Base-by-base conservation (phyloP, 1,140 invertebrate species). In the Papilio machaon region DNA sequence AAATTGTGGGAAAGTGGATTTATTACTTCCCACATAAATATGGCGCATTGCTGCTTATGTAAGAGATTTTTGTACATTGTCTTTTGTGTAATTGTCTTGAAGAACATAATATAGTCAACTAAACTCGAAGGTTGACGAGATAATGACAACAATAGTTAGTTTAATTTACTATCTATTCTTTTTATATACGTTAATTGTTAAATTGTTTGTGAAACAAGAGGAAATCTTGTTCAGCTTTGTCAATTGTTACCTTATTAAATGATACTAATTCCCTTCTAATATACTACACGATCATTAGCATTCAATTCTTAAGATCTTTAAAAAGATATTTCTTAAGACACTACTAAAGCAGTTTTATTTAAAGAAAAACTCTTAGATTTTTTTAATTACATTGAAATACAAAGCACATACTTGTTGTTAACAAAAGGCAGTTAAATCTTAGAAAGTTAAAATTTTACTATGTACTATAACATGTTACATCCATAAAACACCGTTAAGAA, bases 1-100 rank as follows among this genome's bases (percentile, higher is more conserved):
- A 17, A 79, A 79, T 46, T 64, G 38, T 79, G 58, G n/a, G 77
- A 79, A 23, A 67, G 17, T 35, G 30, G 11, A 76, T 35, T 13
- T 17, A 23, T 35, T 15, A 52, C 6, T 79, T 79, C 77, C 19
- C 77, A 79, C 77, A 64, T 79, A 79, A 79, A 79, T 47, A 78
- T 49, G 13, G 15, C 9, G n/a, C 11, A 46, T 19, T 46, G 43
- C 23, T 35, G 35, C 60, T 49, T 13, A 60, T 64, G 17, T 67
- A 77, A 7, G 30, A 9, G 2, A 79, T 38, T 76, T 30, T 76
- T 54, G n/a, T 64, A 67, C 35, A 64, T 67, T 79, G 30, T 64
- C 5, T 79, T 79, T 17, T 46, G 35, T 60, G 30, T 58, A 30
- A 23, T 58, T 38, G 13, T 35, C n/a, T 78, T 38, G 54, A n/a